These are phyloP conservation scores for Melanaphis sacchari DNA, from an alignment of 1,140 invertebrate genomes.

Conservation along the genomic window DNA sequence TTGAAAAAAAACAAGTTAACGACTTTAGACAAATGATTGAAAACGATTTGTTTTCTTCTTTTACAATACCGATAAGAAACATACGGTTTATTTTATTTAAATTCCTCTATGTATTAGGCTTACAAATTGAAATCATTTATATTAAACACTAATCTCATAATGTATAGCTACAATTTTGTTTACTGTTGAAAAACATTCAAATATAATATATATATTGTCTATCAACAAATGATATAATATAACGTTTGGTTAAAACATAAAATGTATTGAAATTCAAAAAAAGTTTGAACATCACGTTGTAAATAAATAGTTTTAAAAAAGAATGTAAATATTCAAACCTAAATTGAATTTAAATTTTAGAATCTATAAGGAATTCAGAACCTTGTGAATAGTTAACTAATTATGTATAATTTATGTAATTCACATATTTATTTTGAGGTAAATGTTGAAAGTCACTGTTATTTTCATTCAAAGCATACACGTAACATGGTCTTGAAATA, in stretches of 20 bases:
- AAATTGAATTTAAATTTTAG: background rate
- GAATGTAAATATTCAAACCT: background rate
- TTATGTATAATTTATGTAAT: background rate
- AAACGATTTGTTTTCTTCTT: background rate
- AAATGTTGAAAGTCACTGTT: background rate
- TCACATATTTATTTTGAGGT: background rate
- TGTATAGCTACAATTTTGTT: background rate
- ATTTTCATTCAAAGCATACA: background rate
- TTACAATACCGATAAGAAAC: background rate
- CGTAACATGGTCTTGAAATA: too few relatives aligned
- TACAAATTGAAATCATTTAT: background rate
- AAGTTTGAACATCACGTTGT: background rate
- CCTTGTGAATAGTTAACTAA: background rate
- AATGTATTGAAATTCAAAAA: background rate
- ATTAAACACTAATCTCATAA: background rate
- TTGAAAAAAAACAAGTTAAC: background rate
- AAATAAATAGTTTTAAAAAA: background rate
- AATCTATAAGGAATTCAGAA: background rate
- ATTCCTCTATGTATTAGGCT: background rate
- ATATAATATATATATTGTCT: background rate
- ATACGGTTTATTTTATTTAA: background rate
- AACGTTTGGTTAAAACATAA: background rate
- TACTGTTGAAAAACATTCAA: background rate
- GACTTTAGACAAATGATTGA: slow-evolving; percentile 4
- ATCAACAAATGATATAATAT: background rate